A percentile compares a stretch with the other conserved stretches of the same genome.
phyloP scores from a whole-genome alignment of 2,797 vertebrate species.

The Tokudaia tokunoshimensis region DNA sequence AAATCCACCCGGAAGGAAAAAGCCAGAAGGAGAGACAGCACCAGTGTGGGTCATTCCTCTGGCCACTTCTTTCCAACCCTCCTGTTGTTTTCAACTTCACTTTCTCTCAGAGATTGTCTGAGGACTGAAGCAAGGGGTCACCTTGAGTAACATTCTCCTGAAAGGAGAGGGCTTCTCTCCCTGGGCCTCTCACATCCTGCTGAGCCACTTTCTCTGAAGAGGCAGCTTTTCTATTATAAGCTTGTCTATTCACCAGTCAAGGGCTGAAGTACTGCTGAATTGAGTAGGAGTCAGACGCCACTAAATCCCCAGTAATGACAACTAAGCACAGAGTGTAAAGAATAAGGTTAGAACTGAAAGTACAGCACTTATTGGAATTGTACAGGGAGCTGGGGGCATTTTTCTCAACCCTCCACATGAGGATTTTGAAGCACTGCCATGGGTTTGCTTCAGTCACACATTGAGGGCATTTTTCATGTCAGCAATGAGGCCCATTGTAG shows the following conservation, averaged over 20 bases:
- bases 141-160: not conserved
- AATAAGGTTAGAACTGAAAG: slow-evolving; percentile 1
- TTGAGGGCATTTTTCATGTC: not conserved
- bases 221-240: not conserved
- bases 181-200: not conserved
- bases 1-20: not conserved
- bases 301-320: slow-evolving; percentile 8
- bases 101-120: slow-evolving; percentile 60
- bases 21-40: not conserved
- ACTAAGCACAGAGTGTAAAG: slow-evolving; percentile 41
- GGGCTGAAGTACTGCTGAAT: slow-evolving; percentile 50
- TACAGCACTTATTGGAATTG: not conserved
- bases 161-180: not conserved
- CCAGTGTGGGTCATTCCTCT: not conserved
- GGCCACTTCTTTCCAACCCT: slow-evolving; percentile 7
- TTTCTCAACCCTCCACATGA: not conserved
- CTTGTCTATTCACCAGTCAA: slow-evolving; percentile 55
- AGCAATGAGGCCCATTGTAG: not conserved
- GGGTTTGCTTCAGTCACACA: slow-evolving; percentile 11
- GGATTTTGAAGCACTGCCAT: slow-evolving; percentile 23
- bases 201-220: slow-evolving; percentile 48
- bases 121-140: slow-evolving; percentile 44
- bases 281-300: slow-evolving; percentile 39
- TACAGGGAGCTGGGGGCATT: not conserved
- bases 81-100: slow-evolving; percentile 48